Conservation (phyloP, 2,888 invertebrate species). For the Scaptomyza cyrtandrae region DNA sequence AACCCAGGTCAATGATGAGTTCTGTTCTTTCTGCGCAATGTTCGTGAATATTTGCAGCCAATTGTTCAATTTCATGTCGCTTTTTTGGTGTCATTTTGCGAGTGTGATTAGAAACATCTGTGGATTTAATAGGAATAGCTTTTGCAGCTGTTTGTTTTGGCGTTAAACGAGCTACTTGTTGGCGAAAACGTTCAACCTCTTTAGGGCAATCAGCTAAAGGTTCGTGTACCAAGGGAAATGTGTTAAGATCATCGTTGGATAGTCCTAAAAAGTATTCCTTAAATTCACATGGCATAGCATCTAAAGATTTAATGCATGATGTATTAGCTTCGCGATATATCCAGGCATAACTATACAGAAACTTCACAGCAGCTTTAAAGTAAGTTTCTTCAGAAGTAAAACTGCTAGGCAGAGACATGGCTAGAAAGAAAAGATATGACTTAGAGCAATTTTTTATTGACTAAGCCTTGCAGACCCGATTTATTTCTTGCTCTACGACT, state of each 20-base stretch:
- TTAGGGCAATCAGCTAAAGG: conserved; percentile 8
- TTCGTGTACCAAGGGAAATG: conserved; percentile 82
- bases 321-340: conserved; percentile 89
- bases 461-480: no score
- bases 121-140: neutral
- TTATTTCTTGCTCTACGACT: neutral
- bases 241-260: conserved; percentile 85
- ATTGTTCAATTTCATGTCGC: conserved; percentile 88
- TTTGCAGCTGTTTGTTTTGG: conserved; percentile 42
- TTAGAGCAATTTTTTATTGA: neutral
- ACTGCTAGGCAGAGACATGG: conserved; percentile 83
- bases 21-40: conserved; percentile 82
- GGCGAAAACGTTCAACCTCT: conserved; percentile 67
- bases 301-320: conserved; percentile 86
- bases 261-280: conserved; percentile 84
- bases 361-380: conserved; percentile 86
- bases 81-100: conserved; percentile 87
- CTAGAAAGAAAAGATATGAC: conserved; percentile 32
- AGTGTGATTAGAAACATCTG: neutral
- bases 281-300: conserved; percentile 86
- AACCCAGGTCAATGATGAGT: conserved; percentile 89
- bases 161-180: conserved; percentile 62
- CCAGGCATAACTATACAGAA: conserved; percentile 87
- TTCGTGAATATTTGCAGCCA: conserved; percentile 85
- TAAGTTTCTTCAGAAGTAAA: conserved; percentile 84